These are phyloP conservation scores for Lucilia sericata DNA, from an alignment of 1,140 invertebrate genomes.

Conservation along the genomic window DNA sequence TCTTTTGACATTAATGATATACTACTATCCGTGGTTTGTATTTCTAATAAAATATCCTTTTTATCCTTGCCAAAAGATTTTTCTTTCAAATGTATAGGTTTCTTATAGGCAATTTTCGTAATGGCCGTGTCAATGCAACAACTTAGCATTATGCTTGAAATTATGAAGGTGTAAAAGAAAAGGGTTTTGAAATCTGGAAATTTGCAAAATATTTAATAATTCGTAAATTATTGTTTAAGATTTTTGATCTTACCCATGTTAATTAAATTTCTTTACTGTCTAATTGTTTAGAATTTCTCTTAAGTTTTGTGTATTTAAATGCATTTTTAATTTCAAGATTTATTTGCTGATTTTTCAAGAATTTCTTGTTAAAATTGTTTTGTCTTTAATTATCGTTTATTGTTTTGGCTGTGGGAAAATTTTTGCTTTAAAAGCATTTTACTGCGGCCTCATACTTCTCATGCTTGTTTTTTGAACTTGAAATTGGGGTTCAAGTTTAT, in stretches of 20 bases:
- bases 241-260: conserved; percentile 15
- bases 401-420: not conserved
- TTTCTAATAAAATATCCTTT: not conserved
- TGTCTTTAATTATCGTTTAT: not conserved
- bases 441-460: not conserved
- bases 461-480: conserved; percentile 1
- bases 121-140: conserved; percentile 45
- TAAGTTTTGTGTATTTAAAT: not conserved
- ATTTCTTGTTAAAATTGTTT: not conserved
- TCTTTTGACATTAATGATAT: not conserved
- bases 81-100: conserved; percentile 54
- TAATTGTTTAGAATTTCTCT: not conserved
- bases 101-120: conserved; percentile 62
- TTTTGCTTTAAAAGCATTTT: conserved; percentile 21
- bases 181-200: not conserved
- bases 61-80: conserved; percentile 36
- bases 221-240: not conserved
- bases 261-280: not conserved
- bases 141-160: not conserved
- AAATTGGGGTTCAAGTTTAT: conserved; percentile 19
- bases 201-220: not conserved
- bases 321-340: not conserved
- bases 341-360: not conserved
- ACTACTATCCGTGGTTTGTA: conserved; percentile 1
- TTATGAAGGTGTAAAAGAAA: not conserved